A percentile compares a stretch with the other conserved stretches of the same genome.
Evolutionary conservation across 1,140 invertebrate species (phyloP).

Genomic region (Galendromus occidentalis): DNA sequence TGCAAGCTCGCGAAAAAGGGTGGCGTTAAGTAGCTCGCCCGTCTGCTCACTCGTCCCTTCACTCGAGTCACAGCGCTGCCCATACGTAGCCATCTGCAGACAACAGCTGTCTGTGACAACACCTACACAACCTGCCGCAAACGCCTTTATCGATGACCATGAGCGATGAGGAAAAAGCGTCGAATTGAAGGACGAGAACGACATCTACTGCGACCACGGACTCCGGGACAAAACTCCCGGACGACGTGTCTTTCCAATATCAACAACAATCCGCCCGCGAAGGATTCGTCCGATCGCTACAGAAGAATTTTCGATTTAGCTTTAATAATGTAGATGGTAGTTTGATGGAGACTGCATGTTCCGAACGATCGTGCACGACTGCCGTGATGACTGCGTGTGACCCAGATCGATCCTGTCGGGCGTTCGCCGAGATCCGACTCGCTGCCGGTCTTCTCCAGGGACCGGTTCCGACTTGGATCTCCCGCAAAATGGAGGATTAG

Average conservation of each 20-base stretch:
- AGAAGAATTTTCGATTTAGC: neutral
- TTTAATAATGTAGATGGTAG: conserved; percentile 4
- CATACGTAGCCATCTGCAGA: neutral
- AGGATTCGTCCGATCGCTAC: neutral
- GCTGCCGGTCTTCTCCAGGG: neutral
- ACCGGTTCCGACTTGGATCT: neutral
- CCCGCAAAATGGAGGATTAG: neutral
- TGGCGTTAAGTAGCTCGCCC: neutral
- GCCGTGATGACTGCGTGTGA: neutral
- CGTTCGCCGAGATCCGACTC: neutral
- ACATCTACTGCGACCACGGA: neutral
- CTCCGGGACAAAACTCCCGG: neutral
- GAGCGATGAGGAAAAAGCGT: neutral
- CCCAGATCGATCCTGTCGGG: neutral
- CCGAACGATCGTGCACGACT: neutral
- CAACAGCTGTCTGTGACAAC: neutral
- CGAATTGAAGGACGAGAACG: neutral
- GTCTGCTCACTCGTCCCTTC: neutral
- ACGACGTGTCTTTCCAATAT: neutral
- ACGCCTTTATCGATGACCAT: too few relatives aligned
- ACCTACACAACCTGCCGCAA: neutral
- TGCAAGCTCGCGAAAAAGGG: conserved; percentile 7
- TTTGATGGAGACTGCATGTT: neutral
- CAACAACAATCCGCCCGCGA: neutral
- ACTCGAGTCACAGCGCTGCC: neutral